Evolutionary conservation across 2,113 vertebrate species (phyloP).

Genomic region (Chiloscyllium plagiosum): DNA sequence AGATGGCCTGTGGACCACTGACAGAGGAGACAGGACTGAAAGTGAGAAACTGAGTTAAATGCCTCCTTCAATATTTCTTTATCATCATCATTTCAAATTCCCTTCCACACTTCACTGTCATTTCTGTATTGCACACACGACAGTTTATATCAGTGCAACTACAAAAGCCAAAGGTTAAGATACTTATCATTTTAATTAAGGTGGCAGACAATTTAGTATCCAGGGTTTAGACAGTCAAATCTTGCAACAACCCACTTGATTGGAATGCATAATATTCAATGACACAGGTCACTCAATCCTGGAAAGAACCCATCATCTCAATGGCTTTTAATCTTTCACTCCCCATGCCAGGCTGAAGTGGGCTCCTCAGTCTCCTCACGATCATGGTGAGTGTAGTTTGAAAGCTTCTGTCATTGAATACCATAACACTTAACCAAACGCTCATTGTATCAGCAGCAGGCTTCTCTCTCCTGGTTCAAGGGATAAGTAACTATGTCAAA

Average conservation of each 20-base stretch:
- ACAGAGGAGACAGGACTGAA: not conserved
- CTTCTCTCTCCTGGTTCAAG: too few relatives aligned
- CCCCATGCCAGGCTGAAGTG: not conserved
- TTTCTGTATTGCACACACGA: not conserved
- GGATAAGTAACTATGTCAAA: too few relatives aligned
- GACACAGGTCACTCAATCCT: not conserved
- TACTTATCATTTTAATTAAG: not conserved
- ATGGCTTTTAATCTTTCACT: not conserved
- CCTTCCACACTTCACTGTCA: not conserved
- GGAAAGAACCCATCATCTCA: not conserved
- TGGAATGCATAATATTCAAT: not conserved
- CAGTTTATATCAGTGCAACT: not conserved
- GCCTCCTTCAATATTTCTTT: not conserved
- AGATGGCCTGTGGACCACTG: not conserved
- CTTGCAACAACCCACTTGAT: not conserved
- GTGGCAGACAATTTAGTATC: not conserved
- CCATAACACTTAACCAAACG: too few relatives aligned
- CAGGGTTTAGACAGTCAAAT: not conserved
- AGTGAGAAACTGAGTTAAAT: not conserved
- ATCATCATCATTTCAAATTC: not conserved
- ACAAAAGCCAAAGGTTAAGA: not conserved
- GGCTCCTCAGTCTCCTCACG: not conserved
- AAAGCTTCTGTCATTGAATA: not conserved
- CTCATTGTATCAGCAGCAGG: too few relatives aligned
- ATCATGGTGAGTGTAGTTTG: not conserved